Percentiles rank a stretch among this genome's conserved stretches.
phyloP scores from a whole-genome alignment of 2,888 invertebrate genomes.

The Ceramica pisi region DNA sequence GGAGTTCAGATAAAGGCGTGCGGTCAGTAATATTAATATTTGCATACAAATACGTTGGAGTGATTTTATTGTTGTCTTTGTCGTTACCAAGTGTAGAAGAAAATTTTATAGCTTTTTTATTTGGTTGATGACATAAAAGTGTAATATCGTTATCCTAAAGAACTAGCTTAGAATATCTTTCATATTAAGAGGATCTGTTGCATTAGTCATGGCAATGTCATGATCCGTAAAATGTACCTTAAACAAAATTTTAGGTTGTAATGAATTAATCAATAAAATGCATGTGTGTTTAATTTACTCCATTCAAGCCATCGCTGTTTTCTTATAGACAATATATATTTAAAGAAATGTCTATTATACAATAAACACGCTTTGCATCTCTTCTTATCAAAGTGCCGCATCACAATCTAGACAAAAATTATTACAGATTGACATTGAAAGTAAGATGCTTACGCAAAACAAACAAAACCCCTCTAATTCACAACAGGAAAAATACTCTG shows the following conservation, averaged over 20 bases:
- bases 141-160: too few relatives aligned
- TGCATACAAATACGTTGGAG: constrained; percentile 64
- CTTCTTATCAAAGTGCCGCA: background rate
- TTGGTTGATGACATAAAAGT: background rate
- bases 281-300: background rate
- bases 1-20: constrained; percentile 66
- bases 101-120: constrained; percentile 7
- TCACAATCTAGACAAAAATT: background rate
- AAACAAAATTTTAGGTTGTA: background rate
- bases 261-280: background rate
- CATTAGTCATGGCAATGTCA: too few relatives aligned
- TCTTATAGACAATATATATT: background rate
- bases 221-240: background rate
- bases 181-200: background rate
- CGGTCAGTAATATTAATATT: constrained; percentile 70
- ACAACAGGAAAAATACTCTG: background rate
- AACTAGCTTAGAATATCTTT: background rate
- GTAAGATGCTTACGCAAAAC: background rate
- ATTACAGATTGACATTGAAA: background rate
- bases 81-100: constrained; percentile 9
- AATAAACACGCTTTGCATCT: background rate
- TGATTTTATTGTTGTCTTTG: constrained; percentile 18
- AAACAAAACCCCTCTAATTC: constrained; percentile 2
- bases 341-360: background rate
- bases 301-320: background rate